These are phyloP conservation scores for Epistrophe grossulariae DNA, from an alignment of 2,888 invertebrate genomes.

Conservation along the genomic window DNA sequence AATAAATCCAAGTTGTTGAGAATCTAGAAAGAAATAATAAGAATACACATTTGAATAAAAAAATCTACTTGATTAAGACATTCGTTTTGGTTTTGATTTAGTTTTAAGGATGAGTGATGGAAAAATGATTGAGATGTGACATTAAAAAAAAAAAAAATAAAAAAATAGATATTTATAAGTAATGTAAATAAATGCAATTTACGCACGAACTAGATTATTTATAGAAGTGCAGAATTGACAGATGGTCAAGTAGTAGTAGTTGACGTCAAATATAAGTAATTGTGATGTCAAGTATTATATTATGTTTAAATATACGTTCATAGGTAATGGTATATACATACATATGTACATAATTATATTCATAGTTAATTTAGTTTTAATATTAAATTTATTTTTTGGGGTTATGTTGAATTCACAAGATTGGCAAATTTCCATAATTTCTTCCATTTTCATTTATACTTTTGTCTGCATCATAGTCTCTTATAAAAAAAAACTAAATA, in stretches of 20 bases:
- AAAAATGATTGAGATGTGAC: conserved; percentile 60
- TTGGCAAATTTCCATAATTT: conserved; percentile 5
- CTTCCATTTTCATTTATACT: not conserved
- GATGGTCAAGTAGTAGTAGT: conserved; percentile 34
- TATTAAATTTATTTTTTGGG: not conserved
- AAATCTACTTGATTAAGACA: conserved; percentile 65
- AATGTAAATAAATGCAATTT: conserved; percentile 48
- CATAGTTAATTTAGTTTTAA: too few species aligned
- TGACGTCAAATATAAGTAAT: conserved; percentile 30
- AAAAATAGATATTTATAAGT: too few species aligned
- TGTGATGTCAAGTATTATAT: conserved; percentile 12
- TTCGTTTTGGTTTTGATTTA: conserved; percentile 64
- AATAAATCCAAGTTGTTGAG: conserved; percentile 58
- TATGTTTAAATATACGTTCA: not conserved
- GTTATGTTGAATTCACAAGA: not conserved
- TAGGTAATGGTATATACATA: too few species aligned
- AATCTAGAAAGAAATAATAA: conserved; percentile 67
- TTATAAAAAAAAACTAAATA: too few species aligned
- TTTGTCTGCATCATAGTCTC: too few species aligned
- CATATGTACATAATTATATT: too few species aligned
- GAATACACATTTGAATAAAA: conserved; percentile 26
- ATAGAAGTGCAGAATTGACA: conserved; percentile 31
- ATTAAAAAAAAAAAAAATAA: conserved; percentile 22
- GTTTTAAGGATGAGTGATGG: conserved; percentile 62
- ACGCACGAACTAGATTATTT: conserved; percentile 34